Evolutionary conservation across 2,888 invertebrate species (phyloP).

Genomic region (Crematogaster levior): DNA sequence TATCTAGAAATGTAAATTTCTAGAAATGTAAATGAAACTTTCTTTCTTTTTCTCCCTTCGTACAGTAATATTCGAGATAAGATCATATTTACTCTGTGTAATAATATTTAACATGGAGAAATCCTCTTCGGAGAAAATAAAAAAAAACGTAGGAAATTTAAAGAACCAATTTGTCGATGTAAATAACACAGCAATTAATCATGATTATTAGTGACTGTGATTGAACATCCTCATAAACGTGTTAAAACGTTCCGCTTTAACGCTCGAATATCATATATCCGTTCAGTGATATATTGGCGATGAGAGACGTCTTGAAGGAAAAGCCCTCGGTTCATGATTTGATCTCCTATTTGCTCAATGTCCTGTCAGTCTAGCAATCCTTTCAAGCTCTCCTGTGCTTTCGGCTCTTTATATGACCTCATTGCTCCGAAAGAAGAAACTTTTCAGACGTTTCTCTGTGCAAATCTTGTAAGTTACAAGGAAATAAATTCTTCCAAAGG

Average conservation of each 20-base stretch:
- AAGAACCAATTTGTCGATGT: neutral
- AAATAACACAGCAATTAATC: slow-evolving; percentile 11
- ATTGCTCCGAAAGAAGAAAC: slow-evolving; percentile 7
- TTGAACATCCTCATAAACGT: slow-evolving; percentile 2
- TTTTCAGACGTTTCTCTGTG: neutral
- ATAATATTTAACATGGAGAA: neutral
- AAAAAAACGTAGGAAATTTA: neutral
- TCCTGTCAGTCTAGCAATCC: slow-evolving; percentile 7
- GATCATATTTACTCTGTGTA: neutral
- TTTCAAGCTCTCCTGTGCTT: neutral
- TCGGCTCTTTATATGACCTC: slow-evolving; percentile 7
- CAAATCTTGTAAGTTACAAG: neutral
- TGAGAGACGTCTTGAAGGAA: slow-evolving; percentile 40
- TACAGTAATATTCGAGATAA: neutral
- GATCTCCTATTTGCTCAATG: slow-evolving; percentile 55
- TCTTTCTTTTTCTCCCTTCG: neutral
- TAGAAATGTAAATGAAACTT: neutral
- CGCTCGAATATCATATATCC: slow-evolving; percentile 50
- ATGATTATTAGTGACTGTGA: slow-evolving; percentile 3
- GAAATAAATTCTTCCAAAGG: neutral
- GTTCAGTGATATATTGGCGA: slow-evolving; percentile 32
- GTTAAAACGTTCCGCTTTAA: slow-evolving; percentile 18
- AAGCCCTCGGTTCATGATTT: slow-evolving; percentile 48
- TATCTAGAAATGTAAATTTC: neutral
- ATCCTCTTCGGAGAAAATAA: neutral